Conservation (phyloP, 2,113 vertebrate species). For the Symphodus melops region DNA sequence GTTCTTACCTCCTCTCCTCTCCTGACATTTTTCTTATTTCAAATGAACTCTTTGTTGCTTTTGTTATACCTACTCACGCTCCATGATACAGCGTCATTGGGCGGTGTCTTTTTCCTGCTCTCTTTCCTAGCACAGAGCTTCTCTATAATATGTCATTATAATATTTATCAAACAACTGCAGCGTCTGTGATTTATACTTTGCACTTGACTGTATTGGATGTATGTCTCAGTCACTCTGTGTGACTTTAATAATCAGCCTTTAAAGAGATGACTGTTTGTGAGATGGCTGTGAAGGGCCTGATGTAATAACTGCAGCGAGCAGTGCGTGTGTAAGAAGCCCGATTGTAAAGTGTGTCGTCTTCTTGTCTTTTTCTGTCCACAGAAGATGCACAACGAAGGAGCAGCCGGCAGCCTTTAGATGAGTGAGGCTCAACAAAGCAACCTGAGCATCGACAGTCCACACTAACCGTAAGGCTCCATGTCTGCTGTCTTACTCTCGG, state of each 20-base stretch:
- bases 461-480: constrained; percentile 59
- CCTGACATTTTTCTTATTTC: no score
- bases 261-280: not conserved
- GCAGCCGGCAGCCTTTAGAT: constrained; percentile 59
- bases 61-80: no score
- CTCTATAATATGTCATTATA: no score
- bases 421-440: constrained; percentile 56
- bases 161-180: no score
- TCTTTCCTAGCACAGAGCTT: no score
- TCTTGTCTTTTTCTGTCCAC: constrained; percentile 15
- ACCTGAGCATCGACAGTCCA: constrained; percentile 46
- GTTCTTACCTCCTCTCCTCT: no score
- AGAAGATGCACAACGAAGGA: constrained; percentile 58
- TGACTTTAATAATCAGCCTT: not conserved
- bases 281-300: not conserved
- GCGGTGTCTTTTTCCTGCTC: no score
- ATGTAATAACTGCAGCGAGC: constrained; percentile 10
- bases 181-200: no score
- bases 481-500: constrained; percentile 3
- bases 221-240: no score
- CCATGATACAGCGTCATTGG: no score
- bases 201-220: no score
- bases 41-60: no score
- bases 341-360: not conserved
- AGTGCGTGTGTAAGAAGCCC: not conserved